Evolutionary conservation across 2,797 vertebrate genomes (phyloP), one percentile per base, ranked within the genome.

Genomic region (Petrocephalus schoutedeni): DNA sequence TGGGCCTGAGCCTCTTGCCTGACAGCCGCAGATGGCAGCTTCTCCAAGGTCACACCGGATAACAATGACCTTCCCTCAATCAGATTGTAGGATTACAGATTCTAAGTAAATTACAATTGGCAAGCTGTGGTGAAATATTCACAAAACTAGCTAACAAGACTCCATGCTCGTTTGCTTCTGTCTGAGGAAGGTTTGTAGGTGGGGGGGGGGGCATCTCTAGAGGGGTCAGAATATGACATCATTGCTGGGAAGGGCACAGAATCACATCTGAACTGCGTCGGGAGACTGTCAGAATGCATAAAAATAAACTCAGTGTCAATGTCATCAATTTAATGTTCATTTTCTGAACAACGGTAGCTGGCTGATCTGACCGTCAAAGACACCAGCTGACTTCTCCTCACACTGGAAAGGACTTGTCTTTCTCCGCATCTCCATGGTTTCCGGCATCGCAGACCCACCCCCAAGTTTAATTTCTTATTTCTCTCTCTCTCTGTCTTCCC

Each of bases 71-170:
- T 91, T 86, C 90, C 87, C 93, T 94, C 95, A 96, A 96, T 97
- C 95, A 95, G 95, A 97, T 97, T 97, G 96, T 95, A 95, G 96
- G 96, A 97, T 97, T 96, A 96, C 95, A 93, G 94, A 94, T 96
- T 96, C 94, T 95, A 95, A 96, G 95, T 95, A 95, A 97, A 97
- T 96, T 95, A 96, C 97, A 94, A 95, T 94, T 95, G 94, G 95
- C 95, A 96, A 96, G 95, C 94, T 92, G 93, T 87, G 91, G 93
- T 93, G 83, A 96, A 95, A 96, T 94, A 94, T 92, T 91, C 91
- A 82, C 64, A 90, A 93, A 91, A 92, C 90, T 90, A 90, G 90
- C 89, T 91, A 89, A 93, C 90, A 90, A 89, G 90, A 90, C 88
- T 88, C 86, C 61, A 56, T 89, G 92, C 91, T 92, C 90, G 91